Evolutionary conservation across 1,140 invertebrate genomes (phyloP), one percentile per base, ranked within the genome.

Genomic region (Leptoteleia sp.): DNA sequence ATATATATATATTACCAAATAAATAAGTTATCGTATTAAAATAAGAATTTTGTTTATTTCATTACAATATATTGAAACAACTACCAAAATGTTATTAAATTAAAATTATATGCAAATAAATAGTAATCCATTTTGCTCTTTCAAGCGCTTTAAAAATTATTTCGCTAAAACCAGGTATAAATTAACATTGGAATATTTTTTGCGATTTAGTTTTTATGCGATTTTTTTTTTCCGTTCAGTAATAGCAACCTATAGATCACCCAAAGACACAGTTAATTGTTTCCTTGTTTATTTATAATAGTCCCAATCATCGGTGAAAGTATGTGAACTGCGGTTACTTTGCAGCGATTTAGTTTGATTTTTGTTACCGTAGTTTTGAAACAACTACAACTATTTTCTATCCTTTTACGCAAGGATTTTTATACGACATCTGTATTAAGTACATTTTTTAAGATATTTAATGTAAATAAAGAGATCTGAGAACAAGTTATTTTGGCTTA

Each of bases 381-480:
- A 22, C 43, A 11, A 43, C 3, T 2, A 11, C 19, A 22, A 22
- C 19, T 22, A 5, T 22, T 22, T 22, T 22, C 5, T 22, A 22
- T 22, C 12, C 52, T 42, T 29, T 35, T 45, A 61, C 29, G 1
- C 47, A 19, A 45, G 15, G 11, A 61, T 47, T 45, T 62, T 48
- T 62, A 48, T 48, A 33, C n/a, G n/a, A n/a, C n/a, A n/a, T n/a
- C n/a, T 62, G 25, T 22, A 27, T 25, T 25, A 45, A 9, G 35
- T 11, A 12, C 11, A 35, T 2, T 54, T 42, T 57, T 15, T 22
- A 47, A 47, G 15, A 22, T 47, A 61, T 61, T 61, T 61, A 61
- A 61, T 61, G 55, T 61, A 61, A 61, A 61, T 61, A 61, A 61
- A 61, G 5, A 37, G 5, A 35, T 37, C 19, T n/a, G n/a, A n/a